These are phyloP conservation scores for Urocynchramus pylzowi DNA, from an alignment of 2,113 vertebrate genomes.

Conservation along the genomic window DNA sequence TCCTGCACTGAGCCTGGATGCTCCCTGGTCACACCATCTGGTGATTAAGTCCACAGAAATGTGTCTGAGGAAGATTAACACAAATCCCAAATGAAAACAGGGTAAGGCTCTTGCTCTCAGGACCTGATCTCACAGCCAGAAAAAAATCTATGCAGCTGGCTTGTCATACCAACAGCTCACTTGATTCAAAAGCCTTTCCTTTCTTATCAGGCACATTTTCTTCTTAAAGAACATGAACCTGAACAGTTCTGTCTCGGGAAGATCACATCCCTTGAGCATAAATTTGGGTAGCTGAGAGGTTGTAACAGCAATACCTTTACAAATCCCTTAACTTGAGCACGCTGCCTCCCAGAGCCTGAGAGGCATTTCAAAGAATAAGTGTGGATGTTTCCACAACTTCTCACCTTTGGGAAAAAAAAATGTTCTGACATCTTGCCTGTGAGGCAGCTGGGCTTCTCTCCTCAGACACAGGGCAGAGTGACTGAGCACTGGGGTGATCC, in stretches of 20 bases:
- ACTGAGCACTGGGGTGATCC: not conserved
- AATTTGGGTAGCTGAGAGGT: not conserved
- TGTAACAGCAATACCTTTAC: not conserved
- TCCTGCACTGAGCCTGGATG: not conserved
- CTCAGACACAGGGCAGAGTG: not conserved
- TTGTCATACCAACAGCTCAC: not conserved
- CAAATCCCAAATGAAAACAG: not conserved
- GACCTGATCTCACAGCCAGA: not conserved
- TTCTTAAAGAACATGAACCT: not conserved
- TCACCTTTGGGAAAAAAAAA: not conserved
- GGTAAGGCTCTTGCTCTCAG: not conserved
- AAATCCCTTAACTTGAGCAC: not conserved
- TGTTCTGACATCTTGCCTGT: not conserved
- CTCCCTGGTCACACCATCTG: not conserved
- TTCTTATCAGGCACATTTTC: not conserved
- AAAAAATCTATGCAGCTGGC: not conserved
- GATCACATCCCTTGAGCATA: not conserved
- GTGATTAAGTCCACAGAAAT: not conserved
- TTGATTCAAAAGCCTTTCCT: not conserved
- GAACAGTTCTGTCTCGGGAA: not conserved
- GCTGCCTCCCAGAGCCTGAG: not conserved
- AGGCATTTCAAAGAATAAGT: not conserved
- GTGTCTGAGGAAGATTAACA: not conserved
- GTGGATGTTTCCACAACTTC: not conserved
- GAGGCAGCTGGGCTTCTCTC: not conserved